Percentiles rank a stretch among this genome's conserved stretches.
Evolutionary conservation across 2,797 vertebrate genomes (phyloP).

Genomic region (Bryconaethiops microstoma): DNA sequence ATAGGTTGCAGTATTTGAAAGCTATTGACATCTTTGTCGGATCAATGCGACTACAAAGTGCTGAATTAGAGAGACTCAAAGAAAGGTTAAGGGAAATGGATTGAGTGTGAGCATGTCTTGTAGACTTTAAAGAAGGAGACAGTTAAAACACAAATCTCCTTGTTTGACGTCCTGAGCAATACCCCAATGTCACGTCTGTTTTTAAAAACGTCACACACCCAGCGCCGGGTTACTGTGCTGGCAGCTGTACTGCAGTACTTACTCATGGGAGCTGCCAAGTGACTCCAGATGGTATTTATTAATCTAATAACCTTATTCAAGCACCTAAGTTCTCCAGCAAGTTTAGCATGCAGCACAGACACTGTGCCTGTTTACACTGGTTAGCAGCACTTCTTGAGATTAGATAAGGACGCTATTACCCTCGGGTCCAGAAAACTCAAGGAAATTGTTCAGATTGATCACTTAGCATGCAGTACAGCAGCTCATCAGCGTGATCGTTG

Average conservation of each 20-base stretch:
- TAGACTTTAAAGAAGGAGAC: slow-evolving; percentile 29
- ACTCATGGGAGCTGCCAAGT: slow-evolving; percentile 46
- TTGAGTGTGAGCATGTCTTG: slow-evolving; percentile 36
- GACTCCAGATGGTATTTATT: slow-evolving; percentile 61
- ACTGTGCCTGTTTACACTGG: neutral
- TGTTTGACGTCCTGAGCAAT: slow-evolving; percentile 16
- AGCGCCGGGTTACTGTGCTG: slow-evolving; percentile 34
- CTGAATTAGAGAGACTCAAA: slow-evolving; percentile 71
- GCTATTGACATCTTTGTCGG: slow-evolving; percentile 74
- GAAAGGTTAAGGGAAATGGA: slow-evolving; percentile 61
- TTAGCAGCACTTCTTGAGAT: neutral
- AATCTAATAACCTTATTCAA: slow-evolving; percentile 47
- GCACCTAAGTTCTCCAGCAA: slow-evolving; percentile 12
- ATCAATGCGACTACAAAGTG: slow-evolving; percentile 79
- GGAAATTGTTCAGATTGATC: neutral
- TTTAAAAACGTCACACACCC: slow-evolving; percentile 31
- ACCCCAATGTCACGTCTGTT: slow-evolving; percentile 31
- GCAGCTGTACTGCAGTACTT: slow-evolving; percentile 37
- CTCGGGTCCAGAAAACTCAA: neutral
- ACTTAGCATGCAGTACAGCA: neutral
- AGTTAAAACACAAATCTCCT: slow-evolving; percentile 40
- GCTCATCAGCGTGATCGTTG: neutral
- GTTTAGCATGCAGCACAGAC: slow-evolving; percentile 1
- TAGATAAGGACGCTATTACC: neutral
- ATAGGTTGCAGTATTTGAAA: slow-evolving; percentile 77